Evolutionary conservation across 2,888 invertebrate species (phyloP).

Genomic region (Agonopterix subpropinquella): DNA sequence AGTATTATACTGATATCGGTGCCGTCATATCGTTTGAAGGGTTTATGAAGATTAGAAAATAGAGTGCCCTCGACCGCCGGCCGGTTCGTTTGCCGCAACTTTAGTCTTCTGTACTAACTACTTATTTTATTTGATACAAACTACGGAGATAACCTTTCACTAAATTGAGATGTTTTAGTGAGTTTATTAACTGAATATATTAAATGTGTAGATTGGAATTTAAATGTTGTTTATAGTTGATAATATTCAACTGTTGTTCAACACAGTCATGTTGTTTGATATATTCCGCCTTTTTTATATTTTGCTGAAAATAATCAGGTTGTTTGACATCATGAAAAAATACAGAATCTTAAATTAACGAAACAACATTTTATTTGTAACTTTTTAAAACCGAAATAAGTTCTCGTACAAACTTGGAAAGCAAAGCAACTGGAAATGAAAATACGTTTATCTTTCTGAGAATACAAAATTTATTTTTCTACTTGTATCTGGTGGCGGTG

Average conservation of each 20-base stretch:
- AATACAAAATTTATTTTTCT: no score
- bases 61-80: slow-evolving; percentile 34
- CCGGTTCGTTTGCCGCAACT: slow-evolving; percentile 20
- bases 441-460: no score
- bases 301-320: no score
- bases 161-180: slow-evolving; percentile 8
- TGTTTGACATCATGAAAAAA: no score
- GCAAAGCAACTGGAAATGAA: no score
- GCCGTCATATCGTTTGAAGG: slow-evolving; percentile 52
- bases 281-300: no score
- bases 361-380: no score
- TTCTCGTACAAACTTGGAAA: no score
- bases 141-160: slow-evolving; percentile 6
- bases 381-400: no score
- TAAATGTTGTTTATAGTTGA: slow-evolving; percentile 1
- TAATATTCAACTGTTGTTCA: not conserved
- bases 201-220: slow-evolving; percentile 1
- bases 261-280: no score
- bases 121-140: slow-evolving; percentile 8
- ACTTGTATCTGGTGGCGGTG: no score
- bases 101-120: slow-evolving; percentile 6
- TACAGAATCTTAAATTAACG: no score
- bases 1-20: slow-evolving; percentile 43
- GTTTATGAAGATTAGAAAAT: slow-evolving; percentile 65
- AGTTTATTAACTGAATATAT: slow-evolving; percentile 6